These are phyloP conservation scores for Phasia obesa DNA, from an alignment of 2,888 invertebrate genomes.

Conservation along the genomic window DNA sequence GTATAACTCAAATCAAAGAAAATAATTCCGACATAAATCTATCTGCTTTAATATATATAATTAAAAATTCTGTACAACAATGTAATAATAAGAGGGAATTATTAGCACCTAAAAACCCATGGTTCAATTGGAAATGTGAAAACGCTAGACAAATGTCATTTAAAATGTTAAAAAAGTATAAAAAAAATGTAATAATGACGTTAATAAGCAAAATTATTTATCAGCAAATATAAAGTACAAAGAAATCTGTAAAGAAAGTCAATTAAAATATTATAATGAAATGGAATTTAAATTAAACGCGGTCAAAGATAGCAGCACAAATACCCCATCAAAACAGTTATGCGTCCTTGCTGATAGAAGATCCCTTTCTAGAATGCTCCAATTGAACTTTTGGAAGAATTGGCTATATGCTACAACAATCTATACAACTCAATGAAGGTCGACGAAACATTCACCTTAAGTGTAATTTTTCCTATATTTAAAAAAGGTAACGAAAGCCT, in stretches of 20 bases:
- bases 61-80: too few relatives aligned
- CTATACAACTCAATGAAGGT: too few relatives aligned
- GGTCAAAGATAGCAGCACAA: constrained; percentile 1
- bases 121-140: too few relatives aligned
- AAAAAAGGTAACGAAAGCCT: too few relatives aligned
- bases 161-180: too few relatives aligned
- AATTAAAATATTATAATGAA: neutral
- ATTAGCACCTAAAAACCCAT: too few relatives aligned
- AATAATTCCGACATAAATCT: constrained; percentile 4
- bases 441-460: too few relatives aligned
- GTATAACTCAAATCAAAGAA: neutral
- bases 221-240: neutral
- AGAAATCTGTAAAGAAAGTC: neutral
- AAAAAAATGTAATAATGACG: neutral
- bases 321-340: neutral
- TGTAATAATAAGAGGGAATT: too few relatives aligned
- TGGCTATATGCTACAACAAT: too few relatives aligned
- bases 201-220: neutral
- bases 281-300: neutral
- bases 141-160: too few relatives aligned
- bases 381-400: too few relatives aligned
- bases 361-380: neutral
- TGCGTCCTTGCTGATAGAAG: neutral
- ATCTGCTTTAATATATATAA: constrained; percentile 5
- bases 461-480: too few relatives aligned